Base-by-base conservation (phyloP, 2,113 vertebrate genomes). In the Helogale parvula region DNA sequence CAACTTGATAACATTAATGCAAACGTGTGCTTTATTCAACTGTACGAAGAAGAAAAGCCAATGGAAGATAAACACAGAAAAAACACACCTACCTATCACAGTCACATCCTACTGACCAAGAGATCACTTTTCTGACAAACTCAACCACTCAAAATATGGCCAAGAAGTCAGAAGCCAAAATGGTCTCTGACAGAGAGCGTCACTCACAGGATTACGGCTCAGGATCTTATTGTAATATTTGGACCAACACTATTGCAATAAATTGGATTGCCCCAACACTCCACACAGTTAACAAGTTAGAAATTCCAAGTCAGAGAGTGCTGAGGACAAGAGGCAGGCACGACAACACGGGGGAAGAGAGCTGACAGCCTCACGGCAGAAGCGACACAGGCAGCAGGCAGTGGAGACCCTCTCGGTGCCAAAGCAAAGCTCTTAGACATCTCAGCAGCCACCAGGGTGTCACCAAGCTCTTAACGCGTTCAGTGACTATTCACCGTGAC, bases 91-190 rank as follows among this genome's bases (percentile, higher is more conserved):
- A 74, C 2, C 11, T 41, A 69, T 47, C 4, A 87, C 0, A 84
- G 31, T 38, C 63, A 74, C n/a, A 45, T 41, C 38, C n/a, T 19
- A n/a, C 23, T 81, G 80, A 90, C 15, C 41, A 33, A 47, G 50
- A 57, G 60, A 90, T 63, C n/a, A 19, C 60, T 89, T 88, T 93
- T 35, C 77, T 68, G 63, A 93, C 89, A 60, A 94, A 77, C 35
- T 80, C 66, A 71, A 21, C 35, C 47, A 38, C 31, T 85, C 72
- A 47, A 82, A 77, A 85, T 68, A 19, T 6, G 38, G 84, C n/a
- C 25, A 77, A 45, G 35, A 90, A 60, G 66, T 72, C 50, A 52
- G 54, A 93, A 72, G 76, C 87, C 45, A 71, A 23, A 45, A 19
- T 2, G 69, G 54, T 63, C 54, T 95, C 90, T 47, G 25, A 41